phyloP scores from a whole-genome alignment of 2,888 invertebrate genomes.

The Drosophila peninsularis region DNA sequence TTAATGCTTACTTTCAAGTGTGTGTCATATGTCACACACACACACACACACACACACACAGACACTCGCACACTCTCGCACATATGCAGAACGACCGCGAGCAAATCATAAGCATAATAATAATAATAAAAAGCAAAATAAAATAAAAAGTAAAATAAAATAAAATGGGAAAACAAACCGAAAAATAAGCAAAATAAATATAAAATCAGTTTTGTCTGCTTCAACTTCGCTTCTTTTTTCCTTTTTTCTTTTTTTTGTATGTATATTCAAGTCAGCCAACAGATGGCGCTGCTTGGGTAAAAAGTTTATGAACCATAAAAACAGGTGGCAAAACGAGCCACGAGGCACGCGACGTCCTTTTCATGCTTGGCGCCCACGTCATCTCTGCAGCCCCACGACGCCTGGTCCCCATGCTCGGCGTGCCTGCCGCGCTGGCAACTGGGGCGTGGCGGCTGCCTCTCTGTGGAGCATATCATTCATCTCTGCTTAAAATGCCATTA shows the following conservation, averaged over 20 bases:
- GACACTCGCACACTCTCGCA: constrained; percentile 9
- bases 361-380: constrained; percentile 14
- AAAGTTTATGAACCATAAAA: constrained; percentile 77
- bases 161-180: constrained; percentile 10
- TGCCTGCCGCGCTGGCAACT: neutral
- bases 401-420: neutral
- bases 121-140: constrained; percentile 31
- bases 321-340: constrained; percentile 65
- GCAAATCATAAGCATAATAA: constrained; percentile 35
- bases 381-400: neutral
- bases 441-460: constrained; percentile 37
- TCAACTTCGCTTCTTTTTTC: no score
- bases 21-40: constrained; percentile 66
- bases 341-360: constrained; percentile 59
- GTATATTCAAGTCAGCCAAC: constrained; percentile 46
- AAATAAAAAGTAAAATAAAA: constrained; percentile 19
- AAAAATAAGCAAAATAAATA: constrained; percentile 35
- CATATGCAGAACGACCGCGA: constrained; percentile 45
- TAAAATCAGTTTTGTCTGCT: constrained; percentile 45
- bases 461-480: constrained; percentile 55
- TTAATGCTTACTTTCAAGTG: constrained; percentile 50
- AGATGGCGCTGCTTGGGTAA: constrained; percentile 42
- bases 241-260: constrained; percentile 13
- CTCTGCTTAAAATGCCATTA: constrained; percentile 69
- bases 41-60: constrained; percentile 14